phyloP scores from a whole-genome alignment of 2,888 invertebrate species.

The Odontomyia ornata region DNA sequence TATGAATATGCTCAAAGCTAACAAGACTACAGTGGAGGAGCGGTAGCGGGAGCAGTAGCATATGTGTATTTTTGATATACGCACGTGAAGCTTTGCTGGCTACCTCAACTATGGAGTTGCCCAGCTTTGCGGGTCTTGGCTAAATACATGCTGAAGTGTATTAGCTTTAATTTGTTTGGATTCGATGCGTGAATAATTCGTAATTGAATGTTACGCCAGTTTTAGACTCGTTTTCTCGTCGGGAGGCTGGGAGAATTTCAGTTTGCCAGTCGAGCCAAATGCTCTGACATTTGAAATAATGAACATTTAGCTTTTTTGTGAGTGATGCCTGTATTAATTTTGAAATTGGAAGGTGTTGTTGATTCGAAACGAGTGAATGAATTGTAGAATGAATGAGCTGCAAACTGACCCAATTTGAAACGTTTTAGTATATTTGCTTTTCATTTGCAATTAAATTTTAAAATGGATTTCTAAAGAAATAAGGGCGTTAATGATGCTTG shows the following conservation, averaged over 20 bases:
- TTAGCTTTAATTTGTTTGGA: constrained; percentile 40
- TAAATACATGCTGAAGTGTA: constrained; percentile 36
- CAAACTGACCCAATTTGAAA: constrained; percentile 18
- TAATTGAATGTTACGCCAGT: constrained; percentile 50
- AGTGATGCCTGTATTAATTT: constrained; percentile 16
- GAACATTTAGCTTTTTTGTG: neutral
- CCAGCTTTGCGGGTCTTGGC: constrained; percentile 36
- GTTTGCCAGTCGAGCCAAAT: neutral
- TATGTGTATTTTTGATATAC: neutral
- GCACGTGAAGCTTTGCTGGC: neutral
- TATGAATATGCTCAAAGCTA: constrained; percentile 14
- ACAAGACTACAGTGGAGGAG: neutral
- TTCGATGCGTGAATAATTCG: constrained; percentile 46
- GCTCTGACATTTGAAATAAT: constrained; percentile 30
- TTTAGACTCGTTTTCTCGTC: constrained; percentile 44
- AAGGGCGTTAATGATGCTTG: neutral
- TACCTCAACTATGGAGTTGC: neutral
- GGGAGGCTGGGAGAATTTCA: constrained; percentile 35
- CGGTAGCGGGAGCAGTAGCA: neutral
- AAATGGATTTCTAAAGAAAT: neutral
- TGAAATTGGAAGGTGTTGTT: constrained; percentile 21
- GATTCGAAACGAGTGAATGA: neutral
- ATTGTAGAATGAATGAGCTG: neutral
- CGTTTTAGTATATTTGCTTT: neutral
- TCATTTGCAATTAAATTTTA: constrained; percentile 18